These are phyloP conservation scores for Glyphotaelius pellucidus DNA, from an alignment of 2,888 invertebrate species.

Conservation along the genomic window DNA sequence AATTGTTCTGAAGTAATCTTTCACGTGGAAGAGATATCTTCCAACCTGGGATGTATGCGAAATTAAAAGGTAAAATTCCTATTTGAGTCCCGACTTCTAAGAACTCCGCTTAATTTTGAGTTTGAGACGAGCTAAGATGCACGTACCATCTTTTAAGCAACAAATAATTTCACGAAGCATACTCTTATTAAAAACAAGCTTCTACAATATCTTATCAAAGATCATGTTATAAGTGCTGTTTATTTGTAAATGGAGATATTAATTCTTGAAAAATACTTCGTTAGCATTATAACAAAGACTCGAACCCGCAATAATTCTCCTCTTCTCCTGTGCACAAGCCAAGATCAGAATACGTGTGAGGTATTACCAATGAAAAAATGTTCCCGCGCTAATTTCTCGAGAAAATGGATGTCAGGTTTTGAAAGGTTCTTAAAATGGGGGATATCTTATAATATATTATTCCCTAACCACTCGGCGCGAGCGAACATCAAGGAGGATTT, in stretches of 20 bases:
- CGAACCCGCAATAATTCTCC: neutral
- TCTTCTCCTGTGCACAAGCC: neutral
- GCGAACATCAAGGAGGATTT: conserved; percentile 29
- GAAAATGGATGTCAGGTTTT: conserved; percentile 28
- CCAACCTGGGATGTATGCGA: neutral
- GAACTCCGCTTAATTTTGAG: neutral
- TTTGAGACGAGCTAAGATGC: neutral
- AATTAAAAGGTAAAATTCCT: neutral
- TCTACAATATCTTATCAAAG: neutral
- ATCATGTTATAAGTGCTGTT: neutral
- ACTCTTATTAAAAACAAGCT: neutral
- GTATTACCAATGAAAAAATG: conserved; percentile 26
- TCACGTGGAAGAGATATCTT: neutral
- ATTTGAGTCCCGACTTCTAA: neutral
- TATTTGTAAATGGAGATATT: neutral
- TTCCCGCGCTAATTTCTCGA: conserved; percentile 15
- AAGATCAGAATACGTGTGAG: neutral
- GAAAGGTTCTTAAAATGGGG: conserved; percentile 43
- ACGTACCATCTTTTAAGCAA: neutral
- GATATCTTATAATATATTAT: conserved; percentile 37
- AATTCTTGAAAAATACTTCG: neutral
- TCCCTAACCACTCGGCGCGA: neutral
- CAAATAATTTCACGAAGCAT: neutral
- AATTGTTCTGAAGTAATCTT: too few relatives aligned
- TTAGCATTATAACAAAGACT: neutral